phyloP scores from a whole-genome alignment of 1,140 invertebrate species.

The Zaprionus kolodkinae region DNA sequence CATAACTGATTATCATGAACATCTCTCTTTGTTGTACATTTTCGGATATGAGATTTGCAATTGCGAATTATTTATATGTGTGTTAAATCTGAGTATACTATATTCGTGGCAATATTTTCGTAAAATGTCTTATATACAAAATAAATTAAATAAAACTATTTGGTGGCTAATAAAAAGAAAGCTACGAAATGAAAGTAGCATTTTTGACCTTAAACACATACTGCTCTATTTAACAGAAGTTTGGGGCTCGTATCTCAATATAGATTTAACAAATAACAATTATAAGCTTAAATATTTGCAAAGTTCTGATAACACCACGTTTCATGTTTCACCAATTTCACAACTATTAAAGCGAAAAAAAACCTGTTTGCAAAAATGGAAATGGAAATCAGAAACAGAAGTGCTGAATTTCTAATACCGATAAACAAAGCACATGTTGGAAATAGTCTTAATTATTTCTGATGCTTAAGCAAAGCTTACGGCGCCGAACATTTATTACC shows the following conservation, averaged over 20 bases:
- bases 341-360: background rate
- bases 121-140: too few species aligned
- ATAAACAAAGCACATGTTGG: background rate
- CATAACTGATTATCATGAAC: background rate
- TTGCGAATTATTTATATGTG: background rate
- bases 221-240: too few species aligned
- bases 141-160: too few species aligned
- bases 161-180: too few species aligned
- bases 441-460: background rate
- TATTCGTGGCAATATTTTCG: too few species aligned
- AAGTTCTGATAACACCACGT: background rate
- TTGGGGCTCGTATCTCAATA: too few species aligned
- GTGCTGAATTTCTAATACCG: background rate
- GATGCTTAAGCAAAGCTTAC: background rate
- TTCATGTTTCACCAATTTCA: background rate
- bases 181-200: too few species aligned
- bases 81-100: background rate
- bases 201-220: too few species aligned
- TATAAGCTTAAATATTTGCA: background rate
- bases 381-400: conserved; percentile 4
- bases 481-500: background rate
- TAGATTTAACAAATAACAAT: too few species aligned
- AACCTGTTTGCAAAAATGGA: background rate
- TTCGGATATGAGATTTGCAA: background rate
- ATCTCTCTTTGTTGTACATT: background rate